Evolutionary conservation across 2,113 vertebrate species (phyloP).

Genomic region (Hyperoodon ampullatus): DNA sequence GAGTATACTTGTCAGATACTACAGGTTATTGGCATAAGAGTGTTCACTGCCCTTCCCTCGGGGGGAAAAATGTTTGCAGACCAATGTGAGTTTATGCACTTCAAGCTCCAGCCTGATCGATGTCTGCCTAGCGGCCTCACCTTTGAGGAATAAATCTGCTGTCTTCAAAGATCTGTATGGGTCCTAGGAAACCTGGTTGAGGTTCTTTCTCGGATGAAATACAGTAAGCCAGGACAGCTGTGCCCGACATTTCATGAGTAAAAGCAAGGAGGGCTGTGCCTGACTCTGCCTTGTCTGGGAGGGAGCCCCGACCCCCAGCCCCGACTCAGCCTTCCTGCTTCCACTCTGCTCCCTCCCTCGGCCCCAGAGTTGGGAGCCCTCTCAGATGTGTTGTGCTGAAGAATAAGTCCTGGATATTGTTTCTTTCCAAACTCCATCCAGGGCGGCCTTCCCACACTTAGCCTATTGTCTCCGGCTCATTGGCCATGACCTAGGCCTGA

Average conservation of each 20-base stretch:
- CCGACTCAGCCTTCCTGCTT: neutral
- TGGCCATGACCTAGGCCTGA: slow-evolving; percentile 46
- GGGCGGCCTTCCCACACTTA: slow-evolving; percentile 34
- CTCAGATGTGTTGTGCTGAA: slow-evolving; percentile 33
- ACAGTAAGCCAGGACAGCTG: slow-evolving; percentile 54
- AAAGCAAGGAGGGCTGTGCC: slow-evolving; percentile 47
- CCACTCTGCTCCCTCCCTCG: neutral
- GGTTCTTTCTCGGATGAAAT: slow-evolving; percentile 51
- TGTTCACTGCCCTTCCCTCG: neutral
- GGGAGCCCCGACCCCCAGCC: slow-evolving; percentile 7
- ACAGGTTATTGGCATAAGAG: neutral
- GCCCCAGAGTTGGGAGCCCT: neutral
- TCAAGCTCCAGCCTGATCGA: neutral
- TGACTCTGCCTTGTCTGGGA: slow-evolving; percentile 48
- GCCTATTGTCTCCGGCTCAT: neutral
- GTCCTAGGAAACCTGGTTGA: slow-evolving; percentile 43
- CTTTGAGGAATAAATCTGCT: slow-evolving; percentile 53
- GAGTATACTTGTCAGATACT: slow-evolving; percentile 41
- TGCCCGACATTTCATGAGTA: slow-evolving; percentile 54
- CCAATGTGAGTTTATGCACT: neutral
- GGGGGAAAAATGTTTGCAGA: neutral
- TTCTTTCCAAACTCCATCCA: slow-evolving; percentile 8
- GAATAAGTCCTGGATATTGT: slow-evolving; percentile 36
- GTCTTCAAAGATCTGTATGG: slow-evolving; percentile 37
- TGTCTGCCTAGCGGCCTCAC: neutral